Conservation (phyloP, 2,113 vertebrate genomes). For the Fulica atra region DNA sequence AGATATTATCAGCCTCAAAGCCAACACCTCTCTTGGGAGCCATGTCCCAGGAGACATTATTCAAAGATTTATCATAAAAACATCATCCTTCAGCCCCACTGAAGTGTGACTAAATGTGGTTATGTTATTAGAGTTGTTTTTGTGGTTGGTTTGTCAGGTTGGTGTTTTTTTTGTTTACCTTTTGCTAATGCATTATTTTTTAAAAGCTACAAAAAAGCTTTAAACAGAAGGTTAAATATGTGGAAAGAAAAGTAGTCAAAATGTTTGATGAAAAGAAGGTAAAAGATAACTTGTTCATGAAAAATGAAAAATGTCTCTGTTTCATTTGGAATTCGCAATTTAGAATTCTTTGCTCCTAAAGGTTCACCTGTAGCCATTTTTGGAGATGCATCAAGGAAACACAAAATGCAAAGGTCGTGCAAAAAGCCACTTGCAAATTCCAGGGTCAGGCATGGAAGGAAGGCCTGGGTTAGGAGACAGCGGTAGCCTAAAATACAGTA, state of each 20-base stretch:
- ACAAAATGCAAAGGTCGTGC: neutral
- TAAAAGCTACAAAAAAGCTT: neutral
- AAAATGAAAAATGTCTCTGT: neutral
- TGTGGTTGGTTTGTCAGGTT: fast-evolving
- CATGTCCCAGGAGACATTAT: neutral
- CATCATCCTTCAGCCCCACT: neutral
- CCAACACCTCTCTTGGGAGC: neutral
- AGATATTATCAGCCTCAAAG: neutral
- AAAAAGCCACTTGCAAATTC: neutral
- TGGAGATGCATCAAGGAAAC: neutral
- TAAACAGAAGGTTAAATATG: neutral
- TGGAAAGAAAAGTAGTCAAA: neutral
- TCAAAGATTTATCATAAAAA: neutral
- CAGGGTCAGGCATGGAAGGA: neutral
- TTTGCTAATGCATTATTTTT: neutral
- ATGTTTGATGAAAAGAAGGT: neutral
- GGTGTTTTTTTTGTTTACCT: neutral
- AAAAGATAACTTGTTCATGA: neutral
- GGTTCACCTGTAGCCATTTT: neutral
- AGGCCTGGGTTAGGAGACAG: neutral
- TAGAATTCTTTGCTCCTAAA: neutral
- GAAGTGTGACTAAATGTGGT: neutral
- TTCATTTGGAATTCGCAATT: neutral
- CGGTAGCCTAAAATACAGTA: neutral
- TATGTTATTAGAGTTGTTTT: neutral